Base-by-base conservation (phyloP, 2,888 invertebrate genomes). In the Drosophila prolongata region DNA sequence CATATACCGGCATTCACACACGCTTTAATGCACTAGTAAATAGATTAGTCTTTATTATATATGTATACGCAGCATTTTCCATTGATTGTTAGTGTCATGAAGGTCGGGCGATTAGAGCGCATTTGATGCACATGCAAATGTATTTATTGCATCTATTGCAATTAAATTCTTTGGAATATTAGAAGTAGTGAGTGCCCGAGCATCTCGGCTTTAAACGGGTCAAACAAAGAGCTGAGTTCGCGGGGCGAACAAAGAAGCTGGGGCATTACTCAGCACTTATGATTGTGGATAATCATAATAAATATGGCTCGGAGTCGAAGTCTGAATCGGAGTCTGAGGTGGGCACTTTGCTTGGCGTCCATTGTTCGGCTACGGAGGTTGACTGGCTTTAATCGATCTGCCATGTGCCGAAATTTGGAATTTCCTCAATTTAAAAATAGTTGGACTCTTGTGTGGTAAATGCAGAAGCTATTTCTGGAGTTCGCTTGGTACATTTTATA, bases 401-500 rank as follows among this genome's bases (percentile, higher is more conserved):
- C 55, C 80, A 83, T 70, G 66, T 83, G 77, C 75, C 75, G 65
- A 83, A 83, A 74, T 77, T 46, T 70, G 84, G 80, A 83, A 80
- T 82, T 82, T 82, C 82, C 82, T 82, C 68, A 69, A 76, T 80
- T 80, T 83, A 73, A 53, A 85, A 85, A 84, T 80, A 80, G 82
- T 82, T 71, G 60, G 77, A 64, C 62, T 80, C 69, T 73, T 70
- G 64, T 68, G 65, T 60, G 52, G 67, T 49, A 76, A 67, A 67
- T 71, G 70, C 70, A 79, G 46, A 53, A 76, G 64, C 72, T 83
- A 83, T 86, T 83, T 79, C 73, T 79, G 66, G 37, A 46, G 44
- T 43, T 13, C 40, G 57, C 30, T 73, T 76, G 77, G 53, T 71
- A 69, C 68, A 70, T 78, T 84, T 83, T 24, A 77, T 69, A 72